Percentiles rank a stretch among this genome's conserved stretches.
Evolutionary conservation across 2,113 vertebrate species (phyloP).

Genomic region (Uria aalge): DNA sequence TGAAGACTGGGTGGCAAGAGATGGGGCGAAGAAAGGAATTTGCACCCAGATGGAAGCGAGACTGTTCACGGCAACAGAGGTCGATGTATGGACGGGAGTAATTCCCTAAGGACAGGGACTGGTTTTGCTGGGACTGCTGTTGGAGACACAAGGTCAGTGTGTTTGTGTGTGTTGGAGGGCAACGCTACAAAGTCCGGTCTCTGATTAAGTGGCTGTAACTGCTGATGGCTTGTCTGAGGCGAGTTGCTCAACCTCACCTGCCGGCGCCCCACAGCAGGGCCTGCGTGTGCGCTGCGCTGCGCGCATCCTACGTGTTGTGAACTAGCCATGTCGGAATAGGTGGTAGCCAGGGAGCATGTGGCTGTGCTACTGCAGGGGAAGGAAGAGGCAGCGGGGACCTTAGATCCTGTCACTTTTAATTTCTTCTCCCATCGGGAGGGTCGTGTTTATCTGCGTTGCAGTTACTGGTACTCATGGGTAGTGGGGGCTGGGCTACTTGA

Average conservation of each 20-base stretch:
- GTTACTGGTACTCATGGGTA: background rate
- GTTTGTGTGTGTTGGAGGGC: background rate
- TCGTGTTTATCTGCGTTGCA: background rate
- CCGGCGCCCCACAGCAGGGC: background rate
- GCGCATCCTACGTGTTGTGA: background rate
- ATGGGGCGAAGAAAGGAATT: background rate
- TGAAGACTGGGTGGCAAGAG: background rate
- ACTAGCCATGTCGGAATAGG: accelerated
- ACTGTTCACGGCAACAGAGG: background rate
- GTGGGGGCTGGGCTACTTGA: background rate
- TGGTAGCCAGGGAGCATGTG: background rate
- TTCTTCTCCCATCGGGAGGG: background rate
- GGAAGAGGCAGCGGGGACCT: background rate
- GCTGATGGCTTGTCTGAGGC: background rate
- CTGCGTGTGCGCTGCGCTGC: accelerated
- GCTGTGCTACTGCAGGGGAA: background rate
- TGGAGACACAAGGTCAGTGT: background rate
- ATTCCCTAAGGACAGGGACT: background rate
- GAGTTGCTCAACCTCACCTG: background rate
- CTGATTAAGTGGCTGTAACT: background rate
- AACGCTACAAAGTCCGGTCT: background rate
- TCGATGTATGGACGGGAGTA: background rate
- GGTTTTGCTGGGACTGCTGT: background rate
- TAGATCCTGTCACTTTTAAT: background rate
- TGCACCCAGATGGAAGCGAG: background rate